Percentiles rank a stretch among this genome's conserved stretches.
These are phyloP conservation scores for Oceanites oceanicus DNA, from an alignment of 2,113 vertebrate genomes.

Conservation along the genomic window DNA sequence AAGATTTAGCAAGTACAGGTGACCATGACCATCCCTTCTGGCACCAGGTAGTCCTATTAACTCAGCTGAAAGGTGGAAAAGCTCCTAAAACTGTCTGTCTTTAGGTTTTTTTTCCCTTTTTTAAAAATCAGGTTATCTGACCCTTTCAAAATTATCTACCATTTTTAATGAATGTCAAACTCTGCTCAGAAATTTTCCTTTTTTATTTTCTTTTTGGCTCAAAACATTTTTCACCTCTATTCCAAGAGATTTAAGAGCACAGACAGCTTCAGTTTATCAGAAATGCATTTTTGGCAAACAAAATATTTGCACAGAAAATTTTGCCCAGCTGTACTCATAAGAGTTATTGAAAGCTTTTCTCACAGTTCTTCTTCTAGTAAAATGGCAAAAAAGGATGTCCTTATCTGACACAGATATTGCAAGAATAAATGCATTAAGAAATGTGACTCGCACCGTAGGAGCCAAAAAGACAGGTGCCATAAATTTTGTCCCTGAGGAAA, in stretches of 20 bases:
- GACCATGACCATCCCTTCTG: neutral
- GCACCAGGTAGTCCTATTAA: neutral
- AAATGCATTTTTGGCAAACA: neutral
- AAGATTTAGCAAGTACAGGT: neutral
- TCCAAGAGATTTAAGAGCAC: neutral
- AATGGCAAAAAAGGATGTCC: neutral
- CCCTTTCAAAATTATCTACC: neutral
- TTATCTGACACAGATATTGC: neutral
- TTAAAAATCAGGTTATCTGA: neutral
- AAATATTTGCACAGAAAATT: neutral
- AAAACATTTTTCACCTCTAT: neutral
- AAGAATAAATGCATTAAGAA: neutral
- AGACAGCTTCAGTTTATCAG: neutral
- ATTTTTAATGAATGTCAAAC: neutral
- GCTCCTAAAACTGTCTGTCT: neutral
- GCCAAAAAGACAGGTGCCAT: neutral
- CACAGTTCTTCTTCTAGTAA: neutral
- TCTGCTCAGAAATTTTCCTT: neutral
- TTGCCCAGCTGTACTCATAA: neutral
- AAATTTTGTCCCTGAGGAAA: neutral
- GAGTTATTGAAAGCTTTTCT: slow-evolving; percentile 1
- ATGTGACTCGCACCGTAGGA: neutral
- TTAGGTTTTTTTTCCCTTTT: fast-evolving
- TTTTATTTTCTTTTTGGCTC: neutral
- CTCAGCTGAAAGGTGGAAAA: neutral